A percentile compares a stretch with the other conserved stretches of the same genome.
phyloP scores from a whole-genome alignment of 2,113 vertebrate genomes.

The Natator depressus region DNA sequence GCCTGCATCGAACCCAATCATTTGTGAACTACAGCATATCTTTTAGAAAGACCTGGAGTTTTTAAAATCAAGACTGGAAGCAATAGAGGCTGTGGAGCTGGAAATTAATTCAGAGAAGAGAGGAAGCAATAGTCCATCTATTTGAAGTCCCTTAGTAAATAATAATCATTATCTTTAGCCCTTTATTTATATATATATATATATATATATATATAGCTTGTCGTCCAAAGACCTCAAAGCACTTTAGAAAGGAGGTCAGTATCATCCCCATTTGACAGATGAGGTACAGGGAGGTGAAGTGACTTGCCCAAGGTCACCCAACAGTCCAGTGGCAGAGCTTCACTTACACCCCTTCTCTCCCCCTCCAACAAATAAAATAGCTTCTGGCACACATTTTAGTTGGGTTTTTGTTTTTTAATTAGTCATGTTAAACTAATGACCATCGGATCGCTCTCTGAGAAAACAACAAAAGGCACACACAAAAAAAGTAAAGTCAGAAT shows the following conservation, averaged over 20 bases:
- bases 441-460: not conserved
- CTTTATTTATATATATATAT: not conserved
- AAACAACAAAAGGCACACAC: not conserved
- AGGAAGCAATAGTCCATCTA: not conserved
- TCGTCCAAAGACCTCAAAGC: not conserved
- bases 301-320: not conserved
- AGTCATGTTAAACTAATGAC: not conserved
- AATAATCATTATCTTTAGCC: not conserved
- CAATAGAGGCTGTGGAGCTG: not conserved
- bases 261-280: not conserved
- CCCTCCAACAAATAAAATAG: accelerated
- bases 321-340: not conserved
- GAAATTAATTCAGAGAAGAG: not conserved
- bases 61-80: not conserved
- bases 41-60: not conserved
- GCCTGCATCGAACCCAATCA: not conserved
- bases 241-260: accelerated
- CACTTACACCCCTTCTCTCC: accelerated
- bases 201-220: not conserved
- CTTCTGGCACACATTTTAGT: accelerated
- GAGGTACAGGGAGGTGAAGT: not conserved
- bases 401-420: not conserved
- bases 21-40: too few species aligned
- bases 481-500: not conserved
- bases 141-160: not conserved